Evolutionary conservation across 2,797 vertebrate genomes (phyloP).

Genomic region (Peromyscus aztecus): DNA sequence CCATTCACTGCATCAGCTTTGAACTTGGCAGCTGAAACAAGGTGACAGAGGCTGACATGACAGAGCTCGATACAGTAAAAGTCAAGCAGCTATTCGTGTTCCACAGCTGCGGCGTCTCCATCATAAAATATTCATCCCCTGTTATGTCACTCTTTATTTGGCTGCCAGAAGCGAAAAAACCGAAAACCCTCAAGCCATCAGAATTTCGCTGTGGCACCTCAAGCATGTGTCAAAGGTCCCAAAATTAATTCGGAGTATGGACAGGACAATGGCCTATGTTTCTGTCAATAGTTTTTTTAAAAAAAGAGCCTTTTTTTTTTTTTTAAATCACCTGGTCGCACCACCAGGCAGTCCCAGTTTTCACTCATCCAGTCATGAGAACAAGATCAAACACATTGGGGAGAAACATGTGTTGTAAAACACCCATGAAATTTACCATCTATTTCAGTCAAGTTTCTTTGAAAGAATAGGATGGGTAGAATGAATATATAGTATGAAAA

Average conservation of each 20-base stretch:
- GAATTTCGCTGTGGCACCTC: rapidly evolving
- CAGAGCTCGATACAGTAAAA: slow-evolving; percentile 26
- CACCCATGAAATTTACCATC: not conserved
- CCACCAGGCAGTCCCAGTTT: not conserved
- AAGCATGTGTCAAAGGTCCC: not conserved
- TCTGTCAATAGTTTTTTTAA: not conserved
- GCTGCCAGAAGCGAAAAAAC: slow-evolving; percentile 2
- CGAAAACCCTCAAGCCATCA: slow-evolving; percentile 9
- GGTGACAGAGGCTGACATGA: slow-evolving; percentile 67
- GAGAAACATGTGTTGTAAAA: not conserved
- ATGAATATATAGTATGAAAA: too few species aligned
- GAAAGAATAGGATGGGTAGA: not conserved
- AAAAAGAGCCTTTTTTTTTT: not conserved
- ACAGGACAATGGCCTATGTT: not conserved
- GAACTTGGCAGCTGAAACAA: slow-evolving; percentile 54
- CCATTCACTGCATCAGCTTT: slow-evolving; percentile 18
- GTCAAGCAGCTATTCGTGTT: slow-evolving; percentile 64
- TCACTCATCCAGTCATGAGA: not conserved
- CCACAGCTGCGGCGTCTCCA: not conserved
- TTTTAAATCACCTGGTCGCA: rapidly evolving
- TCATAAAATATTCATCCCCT: slow-evolving; percentile 62
- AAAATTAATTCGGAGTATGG: not conserved
- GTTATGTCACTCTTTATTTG: slow-evolving; percentile 26
- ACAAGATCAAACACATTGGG: not conserved
- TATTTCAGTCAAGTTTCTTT: not conserved